These are phyloP conservation scores for Copsychus sechellarum DNA, from an alignment of 2,113 vertebrate genomes.

Conservation along the genomic window DNA sequence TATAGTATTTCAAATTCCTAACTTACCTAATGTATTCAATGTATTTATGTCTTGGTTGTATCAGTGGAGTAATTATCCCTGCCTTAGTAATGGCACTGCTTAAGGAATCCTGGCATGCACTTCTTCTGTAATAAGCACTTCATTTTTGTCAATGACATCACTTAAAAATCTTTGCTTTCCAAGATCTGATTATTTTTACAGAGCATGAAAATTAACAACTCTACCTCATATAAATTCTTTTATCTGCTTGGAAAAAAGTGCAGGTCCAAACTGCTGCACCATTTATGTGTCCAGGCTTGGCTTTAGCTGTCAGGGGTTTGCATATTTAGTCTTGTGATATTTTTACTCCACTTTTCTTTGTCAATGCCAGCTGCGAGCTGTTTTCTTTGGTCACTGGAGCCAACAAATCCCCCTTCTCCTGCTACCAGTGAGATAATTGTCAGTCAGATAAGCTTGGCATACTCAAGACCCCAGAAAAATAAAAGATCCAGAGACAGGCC, in stretches of 20 bases:
- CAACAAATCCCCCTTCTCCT: conserved; percentile 12
- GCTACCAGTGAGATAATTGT: conserved; percentile 5
- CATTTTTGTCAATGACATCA: conserved; percentile 36
- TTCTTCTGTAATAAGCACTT: conserved; percentile 16
- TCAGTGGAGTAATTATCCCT: neutral
- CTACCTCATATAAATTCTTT: neutral
- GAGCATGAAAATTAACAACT: conserved; percentile 14
- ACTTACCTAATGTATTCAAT: neutral
- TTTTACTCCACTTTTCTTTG: conserved; percentile 14
- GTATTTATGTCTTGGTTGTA: conserved; percentile 3
- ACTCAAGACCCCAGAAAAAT: conserved; percentile 3
- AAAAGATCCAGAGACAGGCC: neutral
- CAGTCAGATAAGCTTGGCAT: conserved; percentile 31
- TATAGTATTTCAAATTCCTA: neutral
- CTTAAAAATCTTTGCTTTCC: neutral
- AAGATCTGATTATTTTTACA: neutral
- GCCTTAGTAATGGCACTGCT: neutral
- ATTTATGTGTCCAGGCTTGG: neutral
- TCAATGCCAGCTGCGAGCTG: neutral
- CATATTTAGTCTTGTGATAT: neutral
- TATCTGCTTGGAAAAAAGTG: conserved; percentile 1
- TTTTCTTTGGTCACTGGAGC: conserved; percentile 8
- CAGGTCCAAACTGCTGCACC: neutral
- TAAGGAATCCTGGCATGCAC: neutral
- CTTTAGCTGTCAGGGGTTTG: neutral